Evolutionary conservation across 2,797 vertebrate species (phyloP).

Genomic region (Coranthus polyacanthus): DNA sequence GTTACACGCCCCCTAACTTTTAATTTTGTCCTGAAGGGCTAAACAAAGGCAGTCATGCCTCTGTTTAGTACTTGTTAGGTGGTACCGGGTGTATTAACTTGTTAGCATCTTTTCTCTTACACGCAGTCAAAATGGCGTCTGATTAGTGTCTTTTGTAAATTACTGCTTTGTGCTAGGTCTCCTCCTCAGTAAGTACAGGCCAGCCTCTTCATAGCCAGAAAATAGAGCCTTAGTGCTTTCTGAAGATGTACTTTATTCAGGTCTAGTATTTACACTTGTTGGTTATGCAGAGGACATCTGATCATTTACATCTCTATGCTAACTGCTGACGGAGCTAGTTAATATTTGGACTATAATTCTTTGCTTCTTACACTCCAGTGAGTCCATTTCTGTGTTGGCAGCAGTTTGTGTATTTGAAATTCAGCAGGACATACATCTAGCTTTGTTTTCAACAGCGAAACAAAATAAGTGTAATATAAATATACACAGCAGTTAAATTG

Average conservation of each 20-base stretch:
- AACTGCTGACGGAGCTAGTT: conserved; percentile 23
- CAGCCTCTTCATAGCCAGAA: not conserved
- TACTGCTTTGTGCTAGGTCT: not conserved
- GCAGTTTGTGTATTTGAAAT: conserved; percentile 24
- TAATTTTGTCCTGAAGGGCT: too few relatives aligned
- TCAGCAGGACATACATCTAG: not conserved
- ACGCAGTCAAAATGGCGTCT: not conserved
- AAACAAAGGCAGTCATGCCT: too few relatives aligned
- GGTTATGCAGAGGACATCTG: not conserved
- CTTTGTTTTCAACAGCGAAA: too few relatives aligned
- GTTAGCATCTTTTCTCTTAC: not conserved
- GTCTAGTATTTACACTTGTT: conserved; percentile 7
- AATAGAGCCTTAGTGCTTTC: not conserved
- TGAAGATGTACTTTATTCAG: conserved; percentile 5
- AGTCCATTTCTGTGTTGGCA: conserved; percentile 18
- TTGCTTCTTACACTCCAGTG: conserved; percentile 14
- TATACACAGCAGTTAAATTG: not conserved
- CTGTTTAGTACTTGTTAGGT: too few relatives aligned
- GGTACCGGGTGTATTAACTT: too few relatives aligned
- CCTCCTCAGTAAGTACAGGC: not conserved
- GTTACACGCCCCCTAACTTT: too few relatives aligned
- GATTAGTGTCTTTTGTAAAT: not conserved
- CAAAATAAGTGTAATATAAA: not conserved
- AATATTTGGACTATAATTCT: conserved; percentile 17
- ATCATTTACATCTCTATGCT: conserved; percentile 8